Evolutionary conservation across 2,113 vertebrate species (phyloP), one percentile per base, ranked within the genome.

Genomic region (Puntigrus tetrazona): DNA sequence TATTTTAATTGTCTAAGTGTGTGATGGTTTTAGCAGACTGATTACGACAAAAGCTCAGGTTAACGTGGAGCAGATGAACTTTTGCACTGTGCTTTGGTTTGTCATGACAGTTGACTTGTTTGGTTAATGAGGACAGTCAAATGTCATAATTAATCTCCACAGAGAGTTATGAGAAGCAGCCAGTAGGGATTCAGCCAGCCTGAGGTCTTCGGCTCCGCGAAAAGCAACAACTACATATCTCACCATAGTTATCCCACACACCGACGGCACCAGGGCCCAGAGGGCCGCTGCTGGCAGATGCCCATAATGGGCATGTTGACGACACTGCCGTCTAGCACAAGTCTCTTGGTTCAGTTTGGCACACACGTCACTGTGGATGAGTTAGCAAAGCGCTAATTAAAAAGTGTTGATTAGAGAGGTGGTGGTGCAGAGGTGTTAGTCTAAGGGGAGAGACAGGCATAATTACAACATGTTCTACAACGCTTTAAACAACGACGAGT

Each of bases 331-430:
- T 80, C 78, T 43, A 67, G 78, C 78, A 81, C 25, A 82, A 82
- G 22, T 82, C 65, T 55, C 41, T 65, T 1, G 38, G 74, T 78
- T 47, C 74, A 67, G 59, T 47, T 70, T 69, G 50, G 84, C 50
- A 65, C 65, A 72, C 22, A 43, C 61, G 61, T 50, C 43, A 73
- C 25, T 73, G 50, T 50, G 55, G 52, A 73, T 31, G 84, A 59
- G 78, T 61, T 61, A 81, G 78, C 47, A 72, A 79, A 86, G 80
- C 41, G 76, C 59, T 88, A 88, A 88, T 88, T 86, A 82, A 83
- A 80, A 86, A 75, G 87, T 77, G 87, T 88, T 88, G 81, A 88
- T 88, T 83, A 81, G 67, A 27, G 38, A 84, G 38, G 76, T 84
- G 81, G 57, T 52, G 29, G n/a, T 75, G 45, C 18, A 36, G 81